Percentiles rank a stretch among this genome's conserved stretches.
Conservation (phyloP, 1,140 invertebrate genomes). For the Solen grandis region DNA sequence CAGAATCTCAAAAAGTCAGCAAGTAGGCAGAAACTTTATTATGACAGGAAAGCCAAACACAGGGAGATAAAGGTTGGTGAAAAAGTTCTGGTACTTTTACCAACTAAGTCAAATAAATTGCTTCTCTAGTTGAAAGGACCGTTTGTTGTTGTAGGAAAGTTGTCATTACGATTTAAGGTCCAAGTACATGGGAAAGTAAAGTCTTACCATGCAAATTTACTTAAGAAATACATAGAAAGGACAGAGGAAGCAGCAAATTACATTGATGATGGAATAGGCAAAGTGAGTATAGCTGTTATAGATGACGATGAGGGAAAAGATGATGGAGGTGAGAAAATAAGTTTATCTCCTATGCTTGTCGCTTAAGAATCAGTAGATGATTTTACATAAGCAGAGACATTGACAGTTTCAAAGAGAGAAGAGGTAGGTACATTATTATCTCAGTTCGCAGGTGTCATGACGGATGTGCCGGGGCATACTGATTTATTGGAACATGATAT, state of each 20-base stretch:
- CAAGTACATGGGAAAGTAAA: conserved; percentile 30
- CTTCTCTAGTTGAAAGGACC: conserved; percentile 56
- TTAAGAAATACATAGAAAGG: conserved; percentile 30
- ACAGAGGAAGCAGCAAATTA: neutral
- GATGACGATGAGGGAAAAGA: conserved; percentile 2
- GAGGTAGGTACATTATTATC: conserved; percentile 19
- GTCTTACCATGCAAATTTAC: conserved; percentile 53
- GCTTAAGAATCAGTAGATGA: conserved; percentile 33
- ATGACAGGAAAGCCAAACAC: conserved; percentile 35
- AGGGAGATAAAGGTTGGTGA: conserved; percentile 54
- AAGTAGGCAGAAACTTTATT: conserved; percentile 26
- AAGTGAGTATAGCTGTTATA: neutral
- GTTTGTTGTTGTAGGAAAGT: conserved; percentile 13
- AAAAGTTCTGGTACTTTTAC: conserved; percentile 48
- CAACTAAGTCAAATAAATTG: conserved; percentile 50
- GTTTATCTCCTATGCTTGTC: neutral
- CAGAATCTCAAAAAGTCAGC: conserved; percentile 2
- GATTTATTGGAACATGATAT: conserved; percentile 52
- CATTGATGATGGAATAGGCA: neutral
- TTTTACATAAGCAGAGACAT: conserved; percentile 16
- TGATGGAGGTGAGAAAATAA: neutral
- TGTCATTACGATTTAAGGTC: conserved; percentile 46
- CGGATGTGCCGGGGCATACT: conserved; percentile 45
- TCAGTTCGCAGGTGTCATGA: conserved; percentile 44
- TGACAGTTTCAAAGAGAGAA: conserved; percentile 15